Conservation (phyloP, 2,113 vertebrate genomes). For the Cervus canadensis region DNA sequence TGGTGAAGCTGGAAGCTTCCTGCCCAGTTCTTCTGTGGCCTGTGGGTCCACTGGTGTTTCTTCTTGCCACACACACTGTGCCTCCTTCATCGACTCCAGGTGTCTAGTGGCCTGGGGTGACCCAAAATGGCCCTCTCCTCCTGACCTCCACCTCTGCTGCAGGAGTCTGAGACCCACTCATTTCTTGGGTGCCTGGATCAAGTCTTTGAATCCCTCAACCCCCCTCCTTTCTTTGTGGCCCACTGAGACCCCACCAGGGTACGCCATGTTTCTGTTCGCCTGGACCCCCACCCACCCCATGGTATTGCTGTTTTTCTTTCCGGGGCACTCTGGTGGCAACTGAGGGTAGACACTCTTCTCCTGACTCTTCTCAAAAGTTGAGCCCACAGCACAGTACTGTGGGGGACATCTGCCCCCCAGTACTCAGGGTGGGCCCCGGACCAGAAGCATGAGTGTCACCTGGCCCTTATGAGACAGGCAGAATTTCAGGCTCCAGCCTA, state of each 20-base stretch:
- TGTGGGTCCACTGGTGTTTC: not conserved
- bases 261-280: not conserved
- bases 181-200: not conserved
- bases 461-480: not conserved
- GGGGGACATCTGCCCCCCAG: not conserved
- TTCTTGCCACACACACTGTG: not conserved
- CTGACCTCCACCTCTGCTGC: not conserved
- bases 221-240: not conserved
- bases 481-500: not conserved
- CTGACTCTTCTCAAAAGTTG: not conserved
- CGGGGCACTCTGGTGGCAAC: not conserved
- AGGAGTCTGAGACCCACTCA: not conserved
- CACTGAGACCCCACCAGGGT: accelerated
- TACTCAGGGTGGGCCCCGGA: too few species aligned
- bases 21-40: not conserved
- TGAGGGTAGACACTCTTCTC: not conserved
- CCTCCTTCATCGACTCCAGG: not conserved
- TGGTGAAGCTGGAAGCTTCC: not conserved
- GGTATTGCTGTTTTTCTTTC: not conserved
- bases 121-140: not conserved
- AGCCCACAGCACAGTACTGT: not conserved
- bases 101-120: not conserved
- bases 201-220: not conserved
- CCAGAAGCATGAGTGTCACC: not conserved
- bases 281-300: not conserved